These are phyloP conservation scores for Nothocercus nigrocapillus DNA, from an alignment of 2,113 vertebrate genomes.

Conservation along the genomic window DNA sequence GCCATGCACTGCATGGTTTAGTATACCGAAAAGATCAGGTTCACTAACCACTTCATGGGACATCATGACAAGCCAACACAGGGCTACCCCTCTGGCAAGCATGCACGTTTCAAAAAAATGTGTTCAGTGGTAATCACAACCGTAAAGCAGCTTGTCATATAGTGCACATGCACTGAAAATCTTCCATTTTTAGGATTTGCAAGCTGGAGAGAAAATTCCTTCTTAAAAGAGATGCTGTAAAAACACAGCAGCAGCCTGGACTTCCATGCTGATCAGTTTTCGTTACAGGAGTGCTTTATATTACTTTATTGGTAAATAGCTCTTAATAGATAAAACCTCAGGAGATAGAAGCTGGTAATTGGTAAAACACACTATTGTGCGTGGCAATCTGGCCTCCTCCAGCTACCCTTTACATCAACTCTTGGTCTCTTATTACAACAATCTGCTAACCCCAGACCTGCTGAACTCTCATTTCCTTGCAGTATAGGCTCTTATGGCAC, in stretches of 20 bases:
- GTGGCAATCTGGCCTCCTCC: rapidly evolving
- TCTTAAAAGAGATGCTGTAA: not conserved
- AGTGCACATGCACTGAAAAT: not conserved
- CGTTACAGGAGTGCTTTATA: not conserved
- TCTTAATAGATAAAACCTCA: not conserved
- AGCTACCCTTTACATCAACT: not conserved
- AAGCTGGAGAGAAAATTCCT: not conserved
- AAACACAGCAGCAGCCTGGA: not conserved
- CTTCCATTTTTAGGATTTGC: not conserved
- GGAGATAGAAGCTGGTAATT: not conserved
- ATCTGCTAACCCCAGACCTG: not conserved
- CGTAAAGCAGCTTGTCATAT: not conserved
- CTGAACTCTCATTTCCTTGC: not conserved
- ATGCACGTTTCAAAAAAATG: not conserved
- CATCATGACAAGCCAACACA: not conserved
- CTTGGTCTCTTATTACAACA: not conserved
- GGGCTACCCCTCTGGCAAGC: not conserved
- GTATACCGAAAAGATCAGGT: not conserved
- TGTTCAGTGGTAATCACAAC: not conserved
- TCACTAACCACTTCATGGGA: not conserved
- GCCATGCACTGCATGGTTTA: not conserved
- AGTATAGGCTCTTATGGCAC: not conserved
- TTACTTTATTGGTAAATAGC: not conserved
- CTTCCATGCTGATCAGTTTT: not conserved
- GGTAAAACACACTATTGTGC: not conserved